These are phyloP conservation scores for Geothlypis trichas DNA, from an alignment of 2,113 vertebrate species.

Conservation along the genomic window DNA sequence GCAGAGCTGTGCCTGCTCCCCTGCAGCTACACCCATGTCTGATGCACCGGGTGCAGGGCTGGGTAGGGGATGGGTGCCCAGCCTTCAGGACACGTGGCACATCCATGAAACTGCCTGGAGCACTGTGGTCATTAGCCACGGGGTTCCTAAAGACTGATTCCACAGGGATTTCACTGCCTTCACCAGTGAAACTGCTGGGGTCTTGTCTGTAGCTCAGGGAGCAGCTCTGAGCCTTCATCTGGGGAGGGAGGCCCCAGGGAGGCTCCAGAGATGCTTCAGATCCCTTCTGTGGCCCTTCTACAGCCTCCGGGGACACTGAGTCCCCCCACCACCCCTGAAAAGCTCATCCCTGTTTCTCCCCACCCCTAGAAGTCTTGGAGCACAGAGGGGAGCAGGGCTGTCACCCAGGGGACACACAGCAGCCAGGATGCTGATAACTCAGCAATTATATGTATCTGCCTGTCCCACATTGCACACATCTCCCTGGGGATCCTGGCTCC, in stretches of 20 bases:
- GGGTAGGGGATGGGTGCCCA: background rate
- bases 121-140: rapidly evolving
- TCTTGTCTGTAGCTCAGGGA: background rate
- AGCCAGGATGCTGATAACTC: background rate
- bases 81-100: background rate
- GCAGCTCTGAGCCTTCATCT: background rate
- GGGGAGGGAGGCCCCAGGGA: background rate
- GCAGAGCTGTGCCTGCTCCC: background rate
- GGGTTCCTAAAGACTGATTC: background rate
- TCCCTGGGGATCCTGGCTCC: background rate
- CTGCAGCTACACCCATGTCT: background rate
- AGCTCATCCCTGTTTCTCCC: background rate
- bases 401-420: background rate
- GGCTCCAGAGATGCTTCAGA: background rate
- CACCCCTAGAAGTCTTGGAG: background rate
- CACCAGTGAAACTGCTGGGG: background rate
- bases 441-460: background rate
- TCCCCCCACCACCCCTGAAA: background rate
- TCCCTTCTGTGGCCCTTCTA: background rate
- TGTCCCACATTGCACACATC: background rate
- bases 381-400: background rate
- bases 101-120: background rate
- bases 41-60: background rate
- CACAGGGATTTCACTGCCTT: background rate
- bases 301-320: background rate